Evolutionary conservation across 2,888 invertebrate genomes (phyloP), one percentile per base, ranked within the genome.

Genomic region (Cotesia congregata): DNA sequence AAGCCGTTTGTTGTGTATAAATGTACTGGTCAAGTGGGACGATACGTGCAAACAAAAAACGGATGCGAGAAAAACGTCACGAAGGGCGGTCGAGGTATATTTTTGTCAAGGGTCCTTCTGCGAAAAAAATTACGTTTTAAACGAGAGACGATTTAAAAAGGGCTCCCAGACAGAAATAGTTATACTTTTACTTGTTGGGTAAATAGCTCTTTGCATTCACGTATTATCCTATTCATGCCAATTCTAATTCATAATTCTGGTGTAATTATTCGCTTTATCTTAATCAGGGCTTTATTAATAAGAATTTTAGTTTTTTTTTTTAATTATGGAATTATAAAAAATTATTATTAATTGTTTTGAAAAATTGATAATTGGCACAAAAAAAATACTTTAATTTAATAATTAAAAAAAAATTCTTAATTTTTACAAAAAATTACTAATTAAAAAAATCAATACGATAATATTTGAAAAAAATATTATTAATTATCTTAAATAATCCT

Each of bases 141-240:
- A 82, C 75, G 78, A 82, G 81, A 80, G 80, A 83, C 12, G 12
- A 81, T 83, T 80, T 74, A 64, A 77, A 79, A 82, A 81, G 83
- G 81, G 30, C 30, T 38, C 62, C 61, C 69, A 69, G 38, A 20
- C 9, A 30, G 20, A 62, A 71, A 74, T 30, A 50, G 78, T 64
- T 64, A 41, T 41, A 20, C 17, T 15, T 62, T 38, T 6, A 71
- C 12, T 62, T 15, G 59, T 70, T 73, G 73, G 75, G 80, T 75
- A 80, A 84, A 80, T 84, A 83, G 83, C 83, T 82, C 83, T 84
- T 81, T 79, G 83, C 80, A 82, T 83, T 83, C 82, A 50, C 12
- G 9, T 50, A 50, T 12, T 7, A 50, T 50, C 50, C 50, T 50
- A 50, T 50, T 50, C 50, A 50, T 12, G 12, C 12, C 4, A 50